Percentiles rank a stretch among this genome's conserved stretches.
These are phyloP conservation scores for Sarcophaga peregrina DNA, from an alignment of 1,140 invertebrate genomes.

Conservation along the genomic window DNA sequence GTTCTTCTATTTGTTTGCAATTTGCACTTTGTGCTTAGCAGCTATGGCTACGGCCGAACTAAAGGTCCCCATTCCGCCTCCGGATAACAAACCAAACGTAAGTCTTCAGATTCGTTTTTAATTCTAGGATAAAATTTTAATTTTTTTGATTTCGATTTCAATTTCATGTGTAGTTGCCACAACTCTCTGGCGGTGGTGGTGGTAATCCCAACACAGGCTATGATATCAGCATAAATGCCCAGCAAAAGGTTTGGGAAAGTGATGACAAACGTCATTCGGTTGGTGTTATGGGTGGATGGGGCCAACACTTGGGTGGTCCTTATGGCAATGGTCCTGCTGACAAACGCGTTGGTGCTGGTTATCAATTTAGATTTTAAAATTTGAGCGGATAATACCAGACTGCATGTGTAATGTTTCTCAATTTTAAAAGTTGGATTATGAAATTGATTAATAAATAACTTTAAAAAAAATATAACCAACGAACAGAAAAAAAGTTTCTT, in stretches of 20 bases:
- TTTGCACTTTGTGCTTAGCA: too few species aligned
- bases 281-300: constrained; percentile 56
- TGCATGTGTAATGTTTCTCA: too few species aligned
- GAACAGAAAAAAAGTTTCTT: too few species aligned
- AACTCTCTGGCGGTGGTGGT: constrained; percentile 54
- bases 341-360: constrained; percentile 52
- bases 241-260: constrained; percentile 57
- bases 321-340: constrained; percentile 60
- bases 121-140: not conserved
- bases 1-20: too few species aligned
- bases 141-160: not conserved
- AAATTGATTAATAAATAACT: too few species aligned
- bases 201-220: constrained; percentile 56
- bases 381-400: too few species aligned
- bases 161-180: not conserved
- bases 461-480: too few species aligned
- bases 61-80: too few species aligned
- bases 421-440: too few species aligned
- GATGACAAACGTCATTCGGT: constrained; percentile 56
- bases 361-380: constrained; percentile 48
- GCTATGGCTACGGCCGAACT: too few species aligned
- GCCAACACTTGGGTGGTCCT: constrained; percentile 59
- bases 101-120: not conserved
- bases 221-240: constrained; percentile 55
- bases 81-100: too few species aligned